Evolutionary conservation across 2,113 vertebrate genomes (phyloP), one percentile per base, ranked within the genome.

Genomic region (Fregata magnificens): DNA sequence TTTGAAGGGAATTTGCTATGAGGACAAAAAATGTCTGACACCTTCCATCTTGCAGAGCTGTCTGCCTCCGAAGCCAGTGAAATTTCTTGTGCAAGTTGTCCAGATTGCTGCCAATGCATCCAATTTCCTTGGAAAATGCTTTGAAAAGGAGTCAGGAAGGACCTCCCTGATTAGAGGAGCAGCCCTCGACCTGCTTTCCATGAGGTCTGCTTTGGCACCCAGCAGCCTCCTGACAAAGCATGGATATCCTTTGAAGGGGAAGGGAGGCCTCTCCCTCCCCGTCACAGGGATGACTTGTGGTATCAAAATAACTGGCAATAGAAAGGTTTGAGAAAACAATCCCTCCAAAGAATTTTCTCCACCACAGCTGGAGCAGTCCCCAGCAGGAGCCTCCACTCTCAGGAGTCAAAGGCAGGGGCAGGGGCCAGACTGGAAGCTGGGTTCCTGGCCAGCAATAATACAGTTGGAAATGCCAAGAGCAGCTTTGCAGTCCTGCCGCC

Each of bases 351-450:
- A 26, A 26, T 69, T 93, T 76, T 86, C 55, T 92, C 26, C 5
- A 1, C 47, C 0, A 6, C 80, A 88, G 93, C 95, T 93, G 91
- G 96, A 88, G 90, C 80, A 34, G 86, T 38, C 85, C 53, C 80
- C 71, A 78, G 94, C 94, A 88, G 95, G 96, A 95, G 80, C 94
- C 86, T 90, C n/a, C 25, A 6, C 47, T 32, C 76, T 62, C 82
- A 62, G 85, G 93, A 96, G 92, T 90, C 88, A 76, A 53, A 65
- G 84, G 93, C 95, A 80, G 80, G 91, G 93, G 90, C 92, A 95
- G 93, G 91, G 93, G 80, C 94, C 97, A 96, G 90, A 94, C 76
- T 97, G 90, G 95, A 90, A 97, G 97, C 94, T 67, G 80, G 12
- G 6, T 47, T 96, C 80, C 65, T 9, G 14, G 86, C 94, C 97